Percentiles rank a stretch among this genome's conserved stretches.
Evolutionary conservation across 2,113 vertebrate species (phyloP).

Genomic region (Phycodurus eques): DNA sequence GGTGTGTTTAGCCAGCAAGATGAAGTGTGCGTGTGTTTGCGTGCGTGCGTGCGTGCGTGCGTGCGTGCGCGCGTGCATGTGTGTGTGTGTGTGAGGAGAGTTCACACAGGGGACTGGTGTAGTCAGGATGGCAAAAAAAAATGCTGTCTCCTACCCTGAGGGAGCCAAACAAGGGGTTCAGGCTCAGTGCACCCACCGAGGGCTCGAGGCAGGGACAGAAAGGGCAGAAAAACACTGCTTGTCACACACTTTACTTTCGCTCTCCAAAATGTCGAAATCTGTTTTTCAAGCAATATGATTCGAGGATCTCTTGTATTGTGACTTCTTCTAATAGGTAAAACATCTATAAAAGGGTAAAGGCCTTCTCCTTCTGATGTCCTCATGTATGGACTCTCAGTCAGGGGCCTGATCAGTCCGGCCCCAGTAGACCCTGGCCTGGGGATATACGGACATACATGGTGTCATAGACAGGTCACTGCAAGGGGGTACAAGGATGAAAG

Average conservation of each 20-base stretch:
- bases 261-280: constrained; percentile 13
- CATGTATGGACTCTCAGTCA: constrained; percentile 45
- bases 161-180: constrained; percentile 55
- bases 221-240: constrained; percentile 56
- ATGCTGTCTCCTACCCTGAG: constrained; percentile 43
- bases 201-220: constrained; percentile 39
- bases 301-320: constrained; percentile 6
- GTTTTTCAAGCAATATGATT: constrained; percentile 16
- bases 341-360: constrained; percentile 20
- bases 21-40: constrained; percentile 5
- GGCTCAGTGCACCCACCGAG: constrained; percentile 50
- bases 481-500: constrained; percentile 49
- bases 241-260: constrained; percentile 18
- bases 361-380: constrained; percentile 24
- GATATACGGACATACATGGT: constrained; percentile 45
- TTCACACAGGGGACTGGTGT: constrained; percentile 53
- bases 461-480: constrained; percentile 62
- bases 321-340: constrained; percentile 21
- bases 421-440: constrained; percentile 41
- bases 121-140: constrained; percentile 50
- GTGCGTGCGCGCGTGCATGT: constrained; percentile 19
- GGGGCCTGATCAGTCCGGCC: constrained; percentile 40
- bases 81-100: constrained; percentile 43
- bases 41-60: constrained; percentile 9
- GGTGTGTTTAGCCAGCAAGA: constrained; percentile 45